Evolutionary conservation across 2,113 vertebrate species (phyloP).

Genomic region (Bolborhynchus lineola): DNA sequence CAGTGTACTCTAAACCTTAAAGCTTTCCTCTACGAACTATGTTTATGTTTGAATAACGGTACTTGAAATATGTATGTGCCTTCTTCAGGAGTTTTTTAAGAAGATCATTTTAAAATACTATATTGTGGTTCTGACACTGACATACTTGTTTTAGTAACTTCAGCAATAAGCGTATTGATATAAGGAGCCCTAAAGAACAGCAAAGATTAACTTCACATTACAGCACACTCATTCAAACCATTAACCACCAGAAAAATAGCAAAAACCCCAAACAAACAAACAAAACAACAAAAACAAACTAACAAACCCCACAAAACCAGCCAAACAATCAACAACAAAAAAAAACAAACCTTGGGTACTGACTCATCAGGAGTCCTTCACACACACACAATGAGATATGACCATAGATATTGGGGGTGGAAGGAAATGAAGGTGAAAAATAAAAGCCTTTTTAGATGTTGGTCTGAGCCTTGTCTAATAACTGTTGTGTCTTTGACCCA

Average conservation of each 20-base stretch:
- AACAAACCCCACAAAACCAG: neutral
- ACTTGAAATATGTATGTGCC: neutral
- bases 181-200: neutral
- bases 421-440: neutral
- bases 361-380: neutral
- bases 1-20: slow-evolving; percentile 18
- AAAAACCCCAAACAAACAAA: neutral
- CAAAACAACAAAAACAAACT: neutral
- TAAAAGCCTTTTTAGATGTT: slow-evolving; percentile 19
- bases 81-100: neutral
- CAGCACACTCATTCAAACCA: neutral
- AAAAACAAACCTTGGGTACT: neutral
- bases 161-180: neutral
- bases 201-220: neutral
- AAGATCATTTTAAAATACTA: neutral
- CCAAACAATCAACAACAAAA: neutral
- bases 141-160: neutral
- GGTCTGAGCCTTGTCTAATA: neutral
- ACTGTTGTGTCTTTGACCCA: neutral
- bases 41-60: neutral
- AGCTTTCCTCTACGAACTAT: neutral
- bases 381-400: neutral
- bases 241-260: neutral
- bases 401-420: neutral
- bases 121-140: neutral